A percentile compares a stretch with the other conserved stretches of the same genome.
phyloP scores from a whole-genome alignment of 2,113 vertebrate genomes.

The Trematomus loennbergii region DNA sequence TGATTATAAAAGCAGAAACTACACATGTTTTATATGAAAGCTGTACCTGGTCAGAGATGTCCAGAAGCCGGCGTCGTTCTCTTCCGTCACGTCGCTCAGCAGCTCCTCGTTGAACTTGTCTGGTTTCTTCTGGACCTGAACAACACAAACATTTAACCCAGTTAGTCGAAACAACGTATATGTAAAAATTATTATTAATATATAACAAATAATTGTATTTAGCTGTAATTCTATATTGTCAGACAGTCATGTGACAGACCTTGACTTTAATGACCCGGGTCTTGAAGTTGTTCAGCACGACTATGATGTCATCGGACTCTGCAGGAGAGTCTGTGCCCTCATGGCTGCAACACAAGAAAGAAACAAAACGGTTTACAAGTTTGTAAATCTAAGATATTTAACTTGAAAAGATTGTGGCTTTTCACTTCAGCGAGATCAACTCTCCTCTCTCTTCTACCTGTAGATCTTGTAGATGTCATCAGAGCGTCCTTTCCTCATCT shows the following conservation, averaged over 20 bases:
- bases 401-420: background rate
- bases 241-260: constrained; percentile 60
- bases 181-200: too few species aligned
- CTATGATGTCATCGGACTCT: constrained; percentile 90
- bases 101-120: constrained; percentile 97
- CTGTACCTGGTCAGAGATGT: constrained; percentile 93
- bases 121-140: constrained; percentile 96
- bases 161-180: too few species aligned
- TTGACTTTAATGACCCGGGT: constrained; percentile 99
- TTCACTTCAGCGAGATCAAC: background rate
- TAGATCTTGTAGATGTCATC: constrained; percentile 99
- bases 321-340: constrained; percentile 96
- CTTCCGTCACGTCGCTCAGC: constrained; percentile 90
- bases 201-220: too few species aligned
- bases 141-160: background rate
- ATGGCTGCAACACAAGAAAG: constrained; percentile 83
- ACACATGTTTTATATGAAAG: background rate
- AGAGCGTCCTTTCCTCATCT: constrained; percentile 94
- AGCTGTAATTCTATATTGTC: background rate
- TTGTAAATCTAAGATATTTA: background rate
- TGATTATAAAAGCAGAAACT: background rate
- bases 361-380: constrained; percentile 7
- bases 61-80: constrained; percentile 96
- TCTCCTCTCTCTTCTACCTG: constrained; percentile 82
- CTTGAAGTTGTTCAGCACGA: constrained; percentile 96